A percentile compares a stretch with the other conserved stretches of the same genome.
Evolutionary conservation across 23 tunicate species (phyloP).

Genomic region (Aplidium turbinatum): DNA sequence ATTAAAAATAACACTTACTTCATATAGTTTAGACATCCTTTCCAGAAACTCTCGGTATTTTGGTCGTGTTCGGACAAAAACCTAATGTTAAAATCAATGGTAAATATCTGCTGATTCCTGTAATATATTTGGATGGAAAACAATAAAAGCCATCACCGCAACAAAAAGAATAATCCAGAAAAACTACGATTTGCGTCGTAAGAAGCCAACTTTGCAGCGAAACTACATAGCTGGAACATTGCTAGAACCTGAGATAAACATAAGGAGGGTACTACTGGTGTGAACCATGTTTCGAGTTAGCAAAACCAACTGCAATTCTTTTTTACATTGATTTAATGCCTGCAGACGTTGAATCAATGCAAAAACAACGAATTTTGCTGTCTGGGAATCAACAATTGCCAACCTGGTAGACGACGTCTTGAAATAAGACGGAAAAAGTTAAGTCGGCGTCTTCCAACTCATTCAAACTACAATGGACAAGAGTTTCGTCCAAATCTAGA

Average conservation of each 20-base stretch:
- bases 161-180: no score
- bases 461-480: conserved; percentile 91
- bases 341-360: no score
- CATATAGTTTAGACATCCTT: conserved; percentile 86
- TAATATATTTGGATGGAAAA: no score
- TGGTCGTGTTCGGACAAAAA: conserved; percentile 93
- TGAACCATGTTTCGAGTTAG: not conserved
- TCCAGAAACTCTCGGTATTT: conserved; percentile 90
- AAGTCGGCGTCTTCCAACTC: conserved; percentile 92
- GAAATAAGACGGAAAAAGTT: conserved; percentile 80
- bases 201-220: no score
- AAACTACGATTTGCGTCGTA: no score
- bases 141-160: no score
- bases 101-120: no score
- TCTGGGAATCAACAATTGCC: conserved; percentile 1
- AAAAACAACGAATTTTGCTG: no score
- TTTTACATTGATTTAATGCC: no score
- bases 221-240: not conserved
- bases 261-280: no score
- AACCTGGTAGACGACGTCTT: conserved; percentile 89
- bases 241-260: not conserved
- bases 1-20: conserved; percentile 44
- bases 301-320: not conserved
- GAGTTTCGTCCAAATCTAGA: conserved; percentile 93
- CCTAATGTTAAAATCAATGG: conserved; percentile 31